Evolutionary conservation across 2,888 invertebrate genomes (phyloP), one percentile per base, ranked within the genome.

Genomic region (Carcina quercana): DNA sequence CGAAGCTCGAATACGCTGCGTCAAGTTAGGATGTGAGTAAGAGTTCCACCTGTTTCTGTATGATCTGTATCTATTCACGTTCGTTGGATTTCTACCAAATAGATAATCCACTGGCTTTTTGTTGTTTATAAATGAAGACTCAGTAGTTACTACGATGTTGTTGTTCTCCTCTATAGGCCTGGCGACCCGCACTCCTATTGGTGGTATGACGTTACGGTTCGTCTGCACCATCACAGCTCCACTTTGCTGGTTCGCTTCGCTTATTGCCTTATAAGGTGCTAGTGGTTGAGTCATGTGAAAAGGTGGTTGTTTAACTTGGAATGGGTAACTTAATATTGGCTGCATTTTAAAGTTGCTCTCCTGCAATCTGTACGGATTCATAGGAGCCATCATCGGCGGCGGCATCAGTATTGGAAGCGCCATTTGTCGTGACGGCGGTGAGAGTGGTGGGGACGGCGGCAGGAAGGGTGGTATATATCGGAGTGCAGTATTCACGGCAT

Each of bases 201-300:
- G 78, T 12, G 66, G 59, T 33, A 82, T 63, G 45, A 71, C 69
- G 5, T 56, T 44, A 1, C 60, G 60, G 44, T 82, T 73, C 0
- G 79, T 79, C 45, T 82, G 82, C 38, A 79, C 53, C 17, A 65
- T 71, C 53, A 30, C 14, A 2, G 24, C 12, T n/a, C n/a, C n/a
- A n/a, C n/a, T n/a, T n/a, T n/a, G n/a, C n/a, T n/a, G n/a, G n/a
- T n/a, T n/a, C n/a, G n/a, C n/a, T n/a, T n/a, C n/a, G n/a, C n/a
- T n/a, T n/a, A n/a, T n/a, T n/a, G n/a, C n/a, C n/a, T n/a, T n/a
- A n/a, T n/a, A n/a, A n/a, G n/a, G n/a, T n/a, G n/a, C n/a, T n/a
- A n/a, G n/a, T n/a, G n/a, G n/a, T n/a, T n/a, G n/a, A n/a, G n/a
- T n/a, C n/a, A n/a, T n/a, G n/a, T n/a, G n/a, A n/a, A n/a, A n/a